Conservation (phyloP, 2,113 vertebrate species). For the Drymodes brunneopygia region DNA sequence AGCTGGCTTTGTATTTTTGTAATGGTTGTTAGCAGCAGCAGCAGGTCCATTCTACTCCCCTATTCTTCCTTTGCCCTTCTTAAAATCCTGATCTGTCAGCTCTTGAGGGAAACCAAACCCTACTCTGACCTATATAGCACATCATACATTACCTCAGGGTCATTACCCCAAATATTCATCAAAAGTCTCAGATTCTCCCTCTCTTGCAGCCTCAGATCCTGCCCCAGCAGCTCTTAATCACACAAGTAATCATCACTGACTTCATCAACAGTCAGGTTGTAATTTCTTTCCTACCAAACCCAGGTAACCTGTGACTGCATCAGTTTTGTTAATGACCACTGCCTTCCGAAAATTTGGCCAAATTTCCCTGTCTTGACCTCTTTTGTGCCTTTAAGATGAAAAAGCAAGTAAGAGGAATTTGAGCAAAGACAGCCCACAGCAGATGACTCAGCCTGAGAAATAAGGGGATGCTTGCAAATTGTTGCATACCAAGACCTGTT, state of each 20-base stretch:
- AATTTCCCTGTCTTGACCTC: not conserved
- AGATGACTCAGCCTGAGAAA: not conserved
- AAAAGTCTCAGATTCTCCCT: not conserved
- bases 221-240: not conserved
- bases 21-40: conserved; percentile 65
- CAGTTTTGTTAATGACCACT: not conserved
- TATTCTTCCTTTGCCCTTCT: conserved; percentile 20
- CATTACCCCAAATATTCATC: not conserved
- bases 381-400: not conserved
- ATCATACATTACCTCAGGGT: not conserved
- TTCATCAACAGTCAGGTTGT: not conserved
- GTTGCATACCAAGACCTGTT: not conserved
- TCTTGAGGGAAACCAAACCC: conserved; percentile 33
- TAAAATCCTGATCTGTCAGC: conserved; percentile 48
- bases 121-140: conserved; percentile 1
- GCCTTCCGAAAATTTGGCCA: not conserved
- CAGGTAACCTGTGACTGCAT: not conserved
- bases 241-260: not conserved
- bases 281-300: not conserved
- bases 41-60: conserved; percentile 56
- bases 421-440: not conserved
- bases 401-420: not conserved
- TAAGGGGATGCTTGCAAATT: not conserved
- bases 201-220: not conserved
- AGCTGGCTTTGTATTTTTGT: conserved; percentile 68